Conservation (phyloP, 2,888 invertebrate species). For the Belgica antarctica region DNA sequence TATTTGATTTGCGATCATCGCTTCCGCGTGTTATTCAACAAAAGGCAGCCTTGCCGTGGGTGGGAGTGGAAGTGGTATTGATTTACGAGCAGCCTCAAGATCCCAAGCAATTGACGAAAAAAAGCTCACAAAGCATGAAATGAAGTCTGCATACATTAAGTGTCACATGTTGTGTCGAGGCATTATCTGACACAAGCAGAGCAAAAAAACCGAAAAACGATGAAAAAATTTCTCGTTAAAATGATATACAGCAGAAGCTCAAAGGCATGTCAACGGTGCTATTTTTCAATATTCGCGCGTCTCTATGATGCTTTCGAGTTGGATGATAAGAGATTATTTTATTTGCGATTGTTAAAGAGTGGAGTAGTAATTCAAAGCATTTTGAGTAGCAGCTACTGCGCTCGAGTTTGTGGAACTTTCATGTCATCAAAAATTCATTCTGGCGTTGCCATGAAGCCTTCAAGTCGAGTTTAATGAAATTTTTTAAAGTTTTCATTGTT, state of each 20-base stretch:
- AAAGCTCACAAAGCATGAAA: neutral
- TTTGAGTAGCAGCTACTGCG: no score
- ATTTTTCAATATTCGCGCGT: neutral
- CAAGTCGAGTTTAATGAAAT: no score
- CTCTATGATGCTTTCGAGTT: no score
- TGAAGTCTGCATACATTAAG: neutral
- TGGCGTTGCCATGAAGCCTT: no score
- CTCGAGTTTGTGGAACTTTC: no score
- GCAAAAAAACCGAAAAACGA: no score
- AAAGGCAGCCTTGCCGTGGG: neutral
- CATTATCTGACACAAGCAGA: neutral
- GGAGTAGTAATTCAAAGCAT: no score
- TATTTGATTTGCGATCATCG: neutral
- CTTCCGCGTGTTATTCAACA: no score
- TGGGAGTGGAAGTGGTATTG: neutral
- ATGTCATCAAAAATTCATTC: no score
- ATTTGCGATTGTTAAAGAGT: no score
- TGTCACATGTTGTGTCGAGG: neutral
- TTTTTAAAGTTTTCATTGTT: no score
- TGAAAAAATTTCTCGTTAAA: neutral
- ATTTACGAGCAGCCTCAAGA: neutral
- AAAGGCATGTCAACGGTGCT: neutral
- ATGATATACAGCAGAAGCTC: neutral
- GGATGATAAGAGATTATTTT: no score
- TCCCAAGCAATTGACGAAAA: neutral